Percentiles rank a stretch among this genome's conserved stretches.
phyloP scores from a whole-genome alignment of 2,113 vertebrate species.

The Dasyprocta punctata region DNA sequence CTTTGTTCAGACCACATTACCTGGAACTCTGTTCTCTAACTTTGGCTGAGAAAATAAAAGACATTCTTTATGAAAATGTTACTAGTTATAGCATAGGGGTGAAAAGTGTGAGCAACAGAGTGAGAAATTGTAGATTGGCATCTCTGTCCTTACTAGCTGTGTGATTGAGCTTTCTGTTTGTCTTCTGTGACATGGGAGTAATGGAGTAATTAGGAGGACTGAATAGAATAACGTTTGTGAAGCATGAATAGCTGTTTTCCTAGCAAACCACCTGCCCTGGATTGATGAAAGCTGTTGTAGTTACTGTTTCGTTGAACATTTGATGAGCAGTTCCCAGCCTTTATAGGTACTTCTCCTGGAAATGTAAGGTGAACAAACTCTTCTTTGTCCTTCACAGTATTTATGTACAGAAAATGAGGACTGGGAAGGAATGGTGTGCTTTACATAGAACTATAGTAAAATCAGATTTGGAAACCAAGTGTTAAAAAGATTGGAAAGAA shows the following conservation, averaged over 20 bases:
- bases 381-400: neutral
- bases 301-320: neutral
- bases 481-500: slow-evolving; percentile 24
- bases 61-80: neutral
- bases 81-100: neutral
- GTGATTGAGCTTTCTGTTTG: neutral
- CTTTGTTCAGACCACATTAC: neutral
- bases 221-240: neutral
- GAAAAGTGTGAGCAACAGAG: neutral
- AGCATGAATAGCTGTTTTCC: neutral
- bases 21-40: neutral
- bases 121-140: neutral
- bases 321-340: slow-evolving; percentile 3
- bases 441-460: neutral
- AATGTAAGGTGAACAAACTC: neutral
- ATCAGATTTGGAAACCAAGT: neutral
- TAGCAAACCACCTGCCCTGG: neutral
- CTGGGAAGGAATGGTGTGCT: neutral
- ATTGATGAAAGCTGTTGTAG: neutral
- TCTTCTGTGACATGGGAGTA: slow-evolving; percentile 28
- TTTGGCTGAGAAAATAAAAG: slow-evolving; percentile 15
- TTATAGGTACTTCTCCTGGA: neutral
- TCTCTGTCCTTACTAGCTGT: neutral
- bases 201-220: neutral
- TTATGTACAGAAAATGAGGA: neutral